A percentile compares a stretch with the other conserved stretches of the same genome.
Conservation (phyloP, 2,113 vertebrate genomes). For the Natator depressus region DNA sequence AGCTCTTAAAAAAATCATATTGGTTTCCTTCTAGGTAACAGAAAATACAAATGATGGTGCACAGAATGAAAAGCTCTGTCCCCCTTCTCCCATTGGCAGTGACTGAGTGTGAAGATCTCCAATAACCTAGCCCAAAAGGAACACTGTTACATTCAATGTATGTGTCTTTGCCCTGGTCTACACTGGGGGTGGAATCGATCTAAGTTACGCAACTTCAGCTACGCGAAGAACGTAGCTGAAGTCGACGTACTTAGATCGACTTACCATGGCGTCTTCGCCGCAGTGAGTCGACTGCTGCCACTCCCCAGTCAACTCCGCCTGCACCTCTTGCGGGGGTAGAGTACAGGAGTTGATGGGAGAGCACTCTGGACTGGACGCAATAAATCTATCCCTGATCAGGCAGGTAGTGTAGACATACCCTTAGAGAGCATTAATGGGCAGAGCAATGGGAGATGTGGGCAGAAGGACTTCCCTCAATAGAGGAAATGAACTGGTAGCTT, state of each 20-base stretch:
- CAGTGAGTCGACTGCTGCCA: too few relatives aligned
- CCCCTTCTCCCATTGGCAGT: not conserved
- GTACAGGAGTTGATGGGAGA: too few relatives aligned
- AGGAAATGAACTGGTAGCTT: conserved; percentile 21
- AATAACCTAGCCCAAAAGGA: conserved; percentile 15
- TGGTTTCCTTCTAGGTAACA: conserved; percentile 6
- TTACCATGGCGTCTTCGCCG: too few relatives aligned
- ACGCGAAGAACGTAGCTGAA: too few relatives aligned
- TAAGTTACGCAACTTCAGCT: too few relatives aligned
- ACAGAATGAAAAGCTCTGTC: conserved; percentile 49
- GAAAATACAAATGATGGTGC: conserved; percentile 37
- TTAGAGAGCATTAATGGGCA: not conserved
- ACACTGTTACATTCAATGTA: not conserved
- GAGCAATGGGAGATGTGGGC: not conserved
- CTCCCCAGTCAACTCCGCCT: too few relatives aligned
- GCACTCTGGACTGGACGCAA: too few relatives aligned
- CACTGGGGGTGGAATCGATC: too few relatives aligned
- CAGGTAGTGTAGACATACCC: too few relatives aligned
- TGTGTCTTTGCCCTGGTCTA: not conserved
- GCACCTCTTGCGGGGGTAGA: too few relatives aligned
- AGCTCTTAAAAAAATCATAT: conserved; percentile 18
- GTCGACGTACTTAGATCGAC: too few relatives aligned
- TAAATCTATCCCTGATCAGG: too few relatives aligned
- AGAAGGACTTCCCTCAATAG: conserved; percentile 21
- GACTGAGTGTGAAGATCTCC: not conserved